These are phyloP conservation scores for Acleris holmiana DNA, from an alignment of 2,888 invertebrate genomes.

Conservation along the genomic window DNA sequence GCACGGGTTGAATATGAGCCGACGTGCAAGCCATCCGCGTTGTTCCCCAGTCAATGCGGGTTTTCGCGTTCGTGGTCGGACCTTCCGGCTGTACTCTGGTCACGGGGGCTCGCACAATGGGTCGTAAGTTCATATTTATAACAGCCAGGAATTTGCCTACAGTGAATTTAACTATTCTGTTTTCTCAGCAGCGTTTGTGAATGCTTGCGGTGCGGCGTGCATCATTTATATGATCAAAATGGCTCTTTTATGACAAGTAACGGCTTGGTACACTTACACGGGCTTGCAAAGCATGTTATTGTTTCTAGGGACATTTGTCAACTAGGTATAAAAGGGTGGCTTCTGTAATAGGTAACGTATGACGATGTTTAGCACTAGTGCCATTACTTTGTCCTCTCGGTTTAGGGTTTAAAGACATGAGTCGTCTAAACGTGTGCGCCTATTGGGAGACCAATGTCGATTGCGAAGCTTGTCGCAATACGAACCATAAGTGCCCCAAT, in stretches of 20 bases:
- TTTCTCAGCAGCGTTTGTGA: conserved; percentile 49
- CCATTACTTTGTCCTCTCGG: background rate
- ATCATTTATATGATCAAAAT: conserved; percentile 26
- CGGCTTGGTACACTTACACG: conserved; percentile 20
- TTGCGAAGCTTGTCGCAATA: conserved; percentile 24
- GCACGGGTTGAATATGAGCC: conserved; percentile 13
- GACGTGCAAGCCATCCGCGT: conserved; percentile 19
- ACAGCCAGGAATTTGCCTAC: conserved; percentile 58
- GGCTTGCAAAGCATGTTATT: conserved; percentile 19
- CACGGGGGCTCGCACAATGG: conserved; percentile 61
- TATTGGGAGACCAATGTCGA: conserved; percentile 27
- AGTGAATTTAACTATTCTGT: conserved; percentile 73
- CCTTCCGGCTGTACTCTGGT: conserved; percentile 57
- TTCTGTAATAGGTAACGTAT: background rate
- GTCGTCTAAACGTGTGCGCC: conserved; percentile 1
- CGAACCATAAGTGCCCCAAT: conserved; percentile 5
- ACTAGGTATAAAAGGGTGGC: background rate
- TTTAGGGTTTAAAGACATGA: background rate
- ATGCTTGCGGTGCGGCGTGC: conserved; percentile 21
- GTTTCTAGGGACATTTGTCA: conserved; percentile 17
- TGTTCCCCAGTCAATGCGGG: conserved; percentile 39
- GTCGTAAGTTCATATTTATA: conserved; percentile 61
- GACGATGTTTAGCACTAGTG: background rate
- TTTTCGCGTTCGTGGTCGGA: conserved; percentile 40
- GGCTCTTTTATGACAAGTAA: conserved; percentile 25